Base-by-base conservation (phyloP, 92 coral and sea anemone species). In the Epizoanthus illoricatus region DNA sequence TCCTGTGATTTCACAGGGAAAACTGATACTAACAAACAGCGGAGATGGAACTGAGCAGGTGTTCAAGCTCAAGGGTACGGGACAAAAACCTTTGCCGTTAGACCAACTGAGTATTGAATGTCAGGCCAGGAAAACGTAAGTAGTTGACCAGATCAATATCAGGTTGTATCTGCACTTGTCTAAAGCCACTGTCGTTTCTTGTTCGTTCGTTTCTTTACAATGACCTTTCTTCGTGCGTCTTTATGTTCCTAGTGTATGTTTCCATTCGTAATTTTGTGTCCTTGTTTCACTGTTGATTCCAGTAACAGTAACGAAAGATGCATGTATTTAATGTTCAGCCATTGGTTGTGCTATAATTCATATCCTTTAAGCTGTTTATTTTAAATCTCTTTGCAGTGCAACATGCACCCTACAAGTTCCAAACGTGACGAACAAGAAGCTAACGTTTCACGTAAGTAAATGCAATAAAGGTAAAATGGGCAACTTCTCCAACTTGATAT, bases 101-200 rank as follows among this genome's bases (percentile, higher is more conserved):
- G 99, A 96, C 69, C 94, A 93, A 65, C 79, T 96, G 56, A 76
- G 89, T 28, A 94, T 96, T 71, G 98, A 97, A 67, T 93, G 99
- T 70, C 91, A 92, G 69, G 94, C 99, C 23, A 85, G 91, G 55
- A 81, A 92, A 79, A 88, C 88, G 99, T 97, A 57, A 83, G 89
- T 65, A 47, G 54, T 10, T 5, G 54, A 23, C 40, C 33, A n/a
- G 23, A 16, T 7, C 19, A 7, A 6, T 41, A 60, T 4, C 10
- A 17, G 5, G 18, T 13, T 19, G 23, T 33, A 20, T 16, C 40
- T 49, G 15, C 15, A 49, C 62, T 20, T 47, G 36, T 73, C 57
- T 15, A 20, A 47, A 18, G 52, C 20, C 24, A 43, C 40, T 73
- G 56, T 49, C 56, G 56, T 28, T 71, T 71, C 75, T 71, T 71